Conservation (phyloP, 2,113 vertebrate genomes). For the Alligator sinensis region DNA sequence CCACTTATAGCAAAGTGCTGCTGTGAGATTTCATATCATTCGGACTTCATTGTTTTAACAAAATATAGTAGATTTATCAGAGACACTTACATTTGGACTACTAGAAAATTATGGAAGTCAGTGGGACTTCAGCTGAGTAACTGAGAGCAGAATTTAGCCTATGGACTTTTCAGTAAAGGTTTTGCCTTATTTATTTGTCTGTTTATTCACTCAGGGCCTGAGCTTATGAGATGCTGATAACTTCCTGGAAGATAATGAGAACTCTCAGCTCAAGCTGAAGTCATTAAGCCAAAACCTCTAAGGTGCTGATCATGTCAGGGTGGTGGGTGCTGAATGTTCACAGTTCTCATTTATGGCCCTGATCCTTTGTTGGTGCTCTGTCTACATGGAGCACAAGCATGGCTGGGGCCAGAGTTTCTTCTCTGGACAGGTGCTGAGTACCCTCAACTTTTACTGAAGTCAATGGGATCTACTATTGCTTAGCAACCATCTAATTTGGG, state of each 20-base stretch:
- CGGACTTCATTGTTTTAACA: background rate
- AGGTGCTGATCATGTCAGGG: background rate
- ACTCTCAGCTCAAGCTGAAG: background rate
- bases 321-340: fast-evolving
- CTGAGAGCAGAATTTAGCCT: background rate
- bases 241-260: background rate
- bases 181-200: background rate
- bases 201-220: fast-evolving
- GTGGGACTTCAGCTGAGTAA: background rate
- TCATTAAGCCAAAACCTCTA: background rate
- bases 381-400: background rate
- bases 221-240: fast-evolving
- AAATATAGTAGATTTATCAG: background rate
- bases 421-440: background rate
- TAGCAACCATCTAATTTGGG: background rate
- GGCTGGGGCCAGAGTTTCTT: background rate
- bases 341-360: background rate
- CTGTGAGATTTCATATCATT: background rate
- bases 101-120: background rate
- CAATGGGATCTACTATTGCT: background rate
- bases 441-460: background rate
- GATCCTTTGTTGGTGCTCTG: fast-evolving
- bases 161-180: background rate
- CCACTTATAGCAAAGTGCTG: background rate
- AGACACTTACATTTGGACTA: background rate